These are phyloP conservation scores for Scopus umbretta DNA, from an alignment of 2,113 vertebrate genomes.

Conservation along the genomic window DNA sequence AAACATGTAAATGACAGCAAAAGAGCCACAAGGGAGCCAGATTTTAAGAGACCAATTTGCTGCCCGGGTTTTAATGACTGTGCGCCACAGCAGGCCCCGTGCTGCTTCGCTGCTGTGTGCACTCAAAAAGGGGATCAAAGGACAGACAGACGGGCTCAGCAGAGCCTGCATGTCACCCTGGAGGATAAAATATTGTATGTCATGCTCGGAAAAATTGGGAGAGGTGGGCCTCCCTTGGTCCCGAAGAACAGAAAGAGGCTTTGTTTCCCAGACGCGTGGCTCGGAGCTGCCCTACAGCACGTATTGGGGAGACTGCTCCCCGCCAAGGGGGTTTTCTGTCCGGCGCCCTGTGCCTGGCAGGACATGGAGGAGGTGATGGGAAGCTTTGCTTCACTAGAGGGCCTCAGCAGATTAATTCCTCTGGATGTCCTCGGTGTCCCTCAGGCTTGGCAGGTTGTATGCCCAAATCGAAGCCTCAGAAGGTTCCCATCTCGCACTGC, in stretches of 20 bases:
- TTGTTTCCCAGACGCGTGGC: background rate
- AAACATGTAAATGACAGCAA: conserved; percentile 42
- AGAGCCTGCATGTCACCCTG: background rate
- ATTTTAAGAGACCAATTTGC: conserved; percentile 40
- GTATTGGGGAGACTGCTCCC: background rate
- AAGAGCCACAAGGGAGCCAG: conserved; percentile 44
- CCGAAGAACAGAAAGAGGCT: background rate
- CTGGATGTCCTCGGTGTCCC: accelerated
- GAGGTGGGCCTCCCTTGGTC: background rate
- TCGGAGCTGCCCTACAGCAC: background rate
- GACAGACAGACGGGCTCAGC: background rate
- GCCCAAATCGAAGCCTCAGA: background rate
- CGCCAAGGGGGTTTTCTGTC: background rate
- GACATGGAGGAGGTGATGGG: background rate
- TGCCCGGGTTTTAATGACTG: conserved; percentile 15
- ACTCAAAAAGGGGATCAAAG: background rate
- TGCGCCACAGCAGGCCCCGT: background rate
- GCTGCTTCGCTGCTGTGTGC: background rate
- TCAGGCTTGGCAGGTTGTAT: background rate
- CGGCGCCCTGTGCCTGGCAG: accelerated
- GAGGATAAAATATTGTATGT: conserved; percentile 26
- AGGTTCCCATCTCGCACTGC: background rate
- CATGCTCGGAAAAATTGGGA: background rate
- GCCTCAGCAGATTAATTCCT: conserved; percentile 13
- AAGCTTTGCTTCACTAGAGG: conserved; percentile 35